A percentile compares a stretch with the other conserved stretches of the same genome.
Conservation (phyloP, 2,113 vertebrate species). For the Zootoca vivipara region DNA sequence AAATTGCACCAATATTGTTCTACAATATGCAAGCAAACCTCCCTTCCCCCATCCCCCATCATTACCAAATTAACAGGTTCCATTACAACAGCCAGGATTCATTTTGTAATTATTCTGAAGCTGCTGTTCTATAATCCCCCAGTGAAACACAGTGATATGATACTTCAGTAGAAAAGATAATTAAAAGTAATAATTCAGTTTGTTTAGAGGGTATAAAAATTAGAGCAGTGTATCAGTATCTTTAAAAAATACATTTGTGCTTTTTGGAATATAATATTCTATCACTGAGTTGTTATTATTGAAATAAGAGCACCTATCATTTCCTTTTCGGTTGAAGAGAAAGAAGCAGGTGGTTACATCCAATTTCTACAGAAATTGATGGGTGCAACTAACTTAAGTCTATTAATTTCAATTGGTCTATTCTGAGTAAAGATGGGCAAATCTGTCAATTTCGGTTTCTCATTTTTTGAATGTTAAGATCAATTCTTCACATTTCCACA, state of each 20-base stretch:
- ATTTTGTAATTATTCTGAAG: slow-evolving; percentile 28
- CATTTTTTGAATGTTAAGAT: too few relatives aligned
- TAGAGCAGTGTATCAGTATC: slow-evolving; percentile 15
- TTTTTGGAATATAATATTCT: not conserved
- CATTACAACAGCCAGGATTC: slow-evolving; percentile 2
- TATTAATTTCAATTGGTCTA: too few relatives aligned
- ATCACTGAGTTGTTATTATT: not conserved
- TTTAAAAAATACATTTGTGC: not conserved
- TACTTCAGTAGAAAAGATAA: slow-evolving; percentile 26
- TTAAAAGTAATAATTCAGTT: slow-evolving; percentile 53
- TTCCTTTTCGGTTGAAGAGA: slow-evolving; percentile 6
- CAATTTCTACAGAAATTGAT: not conserved
- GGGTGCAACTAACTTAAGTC: too few relatives aligned
- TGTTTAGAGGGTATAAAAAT: slow-evolving; percentile 25
- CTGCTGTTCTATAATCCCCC: slow-evolving; percentile 20
- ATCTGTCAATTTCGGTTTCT: too few relatives aligned
- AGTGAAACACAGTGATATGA: slow-evolving; percentile 27
- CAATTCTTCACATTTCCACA: too few relatives aligned
- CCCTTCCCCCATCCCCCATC: not conserved
- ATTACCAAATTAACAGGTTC: not conserved
- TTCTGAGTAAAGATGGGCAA: too few relatives aligned
- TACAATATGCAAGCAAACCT: not conserved
- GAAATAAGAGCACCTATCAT: not conserved
- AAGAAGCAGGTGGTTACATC: not conserved
- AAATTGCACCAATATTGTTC: not conserved